These are phyloP conservation scores for Scaptodrosophila latifasciaeformis DNA, from an alignment of 2,888 invertebrate species.

Conservation along the genomic window DNA sequence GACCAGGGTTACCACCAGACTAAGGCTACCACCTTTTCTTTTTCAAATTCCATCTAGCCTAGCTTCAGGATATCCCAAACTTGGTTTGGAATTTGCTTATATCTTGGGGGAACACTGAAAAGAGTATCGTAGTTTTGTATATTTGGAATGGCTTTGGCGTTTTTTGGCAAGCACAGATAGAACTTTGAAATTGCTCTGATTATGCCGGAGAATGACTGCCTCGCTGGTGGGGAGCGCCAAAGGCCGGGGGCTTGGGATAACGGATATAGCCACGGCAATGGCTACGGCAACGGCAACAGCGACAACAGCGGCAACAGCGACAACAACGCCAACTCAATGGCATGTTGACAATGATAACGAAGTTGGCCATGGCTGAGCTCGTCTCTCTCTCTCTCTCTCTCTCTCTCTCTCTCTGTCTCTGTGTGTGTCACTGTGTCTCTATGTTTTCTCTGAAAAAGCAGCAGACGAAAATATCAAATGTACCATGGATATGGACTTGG, in stretches of 20 bases:
- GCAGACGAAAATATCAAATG: no score
- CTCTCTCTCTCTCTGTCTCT: neutral
- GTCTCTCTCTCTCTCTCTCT: neutral
- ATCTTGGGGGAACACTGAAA: no score
- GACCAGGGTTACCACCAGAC: no score
- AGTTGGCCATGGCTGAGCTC: conserved; percentile 50
- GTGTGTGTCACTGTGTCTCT: no score
- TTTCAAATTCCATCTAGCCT: no score
- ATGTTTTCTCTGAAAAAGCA: no score
- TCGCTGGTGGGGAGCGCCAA: conserved; percentile 1
- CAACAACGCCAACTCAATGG: conserved; percentile 43
- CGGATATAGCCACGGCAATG: neutral
- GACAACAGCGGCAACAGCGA: neutral
- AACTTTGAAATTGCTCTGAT: conserved; percentile 61
- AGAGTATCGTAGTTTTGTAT: no score
- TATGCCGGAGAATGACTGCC: conserved; percentile 34
- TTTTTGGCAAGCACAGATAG: conserved; percentile 39
- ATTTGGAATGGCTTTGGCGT: no score
- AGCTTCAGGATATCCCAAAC: no score
- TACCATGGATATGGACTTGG: no score
- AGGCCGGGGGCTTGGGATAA: conserved; percentile 1
- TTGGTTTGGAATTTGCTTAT: no score
- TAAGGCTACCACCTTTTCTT: no score
- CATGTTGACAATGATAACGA: conserved; percentile 66
- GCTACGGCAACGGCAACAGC: neutral